Base-by-base conservation (phyloP, 1,140 invertebrate species). In the Pachyrhynchus sulphureomaculatus region DNA sequence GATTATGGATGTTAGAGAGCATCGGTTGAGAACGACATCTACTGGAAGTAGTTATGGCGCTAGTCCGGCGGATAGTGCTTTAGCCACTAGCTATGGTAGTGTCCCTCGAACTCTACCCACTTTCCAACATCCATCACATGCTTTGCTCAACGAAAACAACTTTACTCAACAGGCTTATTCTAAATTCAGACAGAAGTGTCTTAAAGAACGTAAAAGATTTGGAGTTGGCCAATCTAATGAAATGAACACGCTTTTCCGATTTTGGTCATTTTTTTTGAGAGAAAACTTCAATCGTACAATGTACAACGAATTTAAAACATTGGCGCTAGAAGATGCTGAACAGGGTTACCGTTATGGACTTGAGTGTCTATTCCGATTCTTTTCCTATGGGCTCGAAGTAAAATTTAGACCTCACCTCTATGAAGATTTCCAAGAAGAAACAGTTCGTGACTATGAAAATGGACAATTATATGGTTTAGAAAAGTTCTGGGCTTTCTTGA, bases 201-300 rank as follows among this genome's bases (percentile, higher is more conserved):
- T 98, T 2, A 97, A 96, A 87, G 92, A 95, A 74, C 87, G 96
- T 54, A 93, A 93, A 77, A 87, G 90, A 75, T 81, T 95, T 39
- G 96, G 96, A 44, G 89, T 90, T 71, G 96, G 96, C 0, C 89
- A 93, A 68, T 95, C 93, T 10, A 91, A 92, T 72, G 95, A 97
- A 77, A 98, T 98, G 95, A 97, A 98, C 76, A 98, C 95, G 0
- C 81, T 98, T 1, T 98, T 95, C 81, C 83, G 97, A 58, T 99
- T 99, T 81, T 99, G 97, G 97, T 99, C 96, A 18, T 98, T 99
- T 85, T 99, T 99, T 82, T 82, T 99, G 37, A 81, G 96, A 49
- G 95, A 99, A 75, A 96, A 99, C 78, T 99, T 98, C 79, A 99
- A 99, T 80, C 86, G 90, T 68, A 96, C 90, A 67, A 99, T 99